A percentile compares a stretch with the other conserved stretches of the same genome.
Conservation (phyloP, 2,888 invertebrate species). For the Folsomia candida region DNA sequence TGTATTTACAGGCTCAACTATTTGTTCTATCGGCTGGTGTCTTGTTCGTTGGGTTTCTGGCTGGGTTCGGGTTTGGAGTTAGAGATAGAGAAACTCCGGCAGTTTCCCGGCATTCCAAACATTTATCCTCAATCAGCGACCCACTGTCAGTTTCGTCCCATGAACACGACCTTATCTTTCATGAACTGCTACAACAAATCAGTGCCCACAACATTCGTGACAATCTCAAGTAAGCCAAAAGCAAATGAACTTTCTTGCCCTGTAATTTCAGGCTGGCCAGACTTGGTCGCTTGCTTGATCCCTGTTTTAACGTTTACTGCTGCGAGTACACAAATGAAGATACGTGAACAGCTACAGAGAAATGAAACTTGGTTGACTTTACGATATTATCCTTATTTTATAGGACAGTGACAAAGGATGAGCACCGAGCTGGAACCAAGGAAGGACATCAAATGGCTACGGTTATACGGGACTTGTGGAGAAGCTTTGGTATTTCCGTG, state of each 20-base stretch:
- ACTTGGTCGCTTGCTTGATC: background rate
- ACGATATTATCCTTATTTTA: conserved; percentile 11
- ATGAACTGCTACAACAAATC: conserved; percentile 45
- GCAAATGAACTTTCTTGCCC: background rate
- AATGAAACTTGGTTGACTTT: background rate
- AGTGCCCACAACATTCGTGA: conserved; percentile 46
- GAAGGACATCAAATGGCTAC: conserved; percentile 49
- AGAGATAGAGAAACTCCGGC: conserved; percentile 18
- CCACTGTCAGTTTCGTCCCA: conserved; percentile 23
- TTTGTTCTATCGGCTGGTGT: conserved; percentile 42
- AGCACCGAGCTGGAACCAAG: conserved; percentile 47
- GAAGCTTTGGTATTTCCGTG: conserved; percentile 49
- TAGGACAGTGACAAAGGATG: conserved; percentile 49
- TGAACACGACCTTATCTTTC: conserved; percentile 45
- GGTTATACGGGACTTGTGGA: conserved; percentile 49
- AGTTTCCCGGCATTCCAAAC: conserved; percentile 26
- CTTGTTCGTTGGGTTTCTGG: conserved; percentile 46
- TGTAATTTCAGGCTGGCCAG: background rate
- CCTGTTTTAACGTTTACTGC: background rate
- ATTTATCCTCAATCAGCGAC: conserved; percentile 19
- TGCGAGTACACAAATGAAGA: background rate
- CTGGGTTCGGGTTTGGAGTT: conserved; percentile 44
- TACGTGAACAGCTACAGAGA: background rate
- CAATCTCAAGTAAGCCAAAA: conserved; percentile 43
- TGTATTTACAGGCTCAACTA: conserved; percentile 39